A percentile compares a stretch with the other conserved stretches of the same genome.
phyloP scores from a whole-genome alignment of 1,140 invertebrate genomes.

The Procambarus virginalis region DNA sequence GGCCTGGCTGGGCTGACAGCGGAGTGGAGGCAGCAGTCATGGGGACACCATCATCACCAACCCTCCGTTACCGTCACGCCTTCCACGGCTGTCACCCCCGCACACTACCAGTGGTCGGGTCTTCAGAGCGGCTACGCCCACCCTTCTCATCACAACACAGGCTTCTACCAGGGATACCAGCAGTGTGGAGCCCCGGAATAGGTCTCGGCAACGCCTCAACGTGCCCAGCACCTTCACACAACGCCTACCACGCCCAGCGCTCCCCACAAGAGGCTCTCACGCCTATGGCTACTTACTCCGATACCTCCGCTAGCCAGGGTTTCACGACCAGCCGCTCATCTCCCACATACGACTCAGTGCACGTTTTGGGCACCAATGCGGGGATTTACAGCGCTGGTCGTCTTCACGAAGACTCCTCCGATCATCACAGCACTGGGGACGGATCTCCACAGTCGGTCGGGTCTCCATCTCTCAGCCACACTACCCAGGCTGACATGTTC shows the following conservation, averaged over 20 bases:
- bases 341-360: slow-evolving; percentile 1
- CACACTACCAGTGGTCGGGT: slow-evolving; percentile 40
- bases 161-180: slow-evolving; percentile 37
- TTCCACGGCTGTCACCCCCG: slow-evolving; percentile 2
- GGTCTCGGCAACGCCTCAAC: neutral
- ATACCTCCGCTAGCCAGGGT: slow-evolving; percentile 1
- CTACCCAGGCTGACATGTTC: slow-evolving; percentile 7
- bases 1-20: slow-evolving; percentile 13
- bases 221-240: neutral
- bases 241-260: slow-evolving; percentile 8
- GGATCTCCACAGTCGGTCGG: slow-evolving; percentile 42
- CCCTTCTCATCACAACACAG: slow-evolving; percentile 1
- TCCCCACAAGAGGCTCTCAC: slow-evolving; percentile 25
- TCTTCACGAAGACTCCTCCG: slow-evolving; percentile 25
- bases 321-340: slow-evolving; percentile 31
- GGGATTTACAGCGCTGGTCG: neutral
- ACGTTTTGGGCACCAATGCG: neutral
- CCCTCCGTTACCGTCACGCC: neutral
- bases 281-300: slow-evolving; percentile 19
- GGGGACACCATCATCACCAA: slow-evolving; percentile 27
- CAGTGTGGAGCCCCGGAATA: neutral
- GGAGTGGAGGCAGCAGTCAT: slow-evolving; percentile 28
- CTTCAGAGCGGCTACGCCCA: slow-evolving; percentile 37
- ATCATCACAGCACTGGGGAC: slow-evolving; percentile 26
- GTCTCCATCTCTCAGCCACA: slow-evolving; percentile 23